Percentiles rank a stretch among this genome's conserved stretches.
Evolutionary conservation across 2,113 vertebrate genomes (phyloP).

Genomic region (Callaeas wilsoni): DNA sequence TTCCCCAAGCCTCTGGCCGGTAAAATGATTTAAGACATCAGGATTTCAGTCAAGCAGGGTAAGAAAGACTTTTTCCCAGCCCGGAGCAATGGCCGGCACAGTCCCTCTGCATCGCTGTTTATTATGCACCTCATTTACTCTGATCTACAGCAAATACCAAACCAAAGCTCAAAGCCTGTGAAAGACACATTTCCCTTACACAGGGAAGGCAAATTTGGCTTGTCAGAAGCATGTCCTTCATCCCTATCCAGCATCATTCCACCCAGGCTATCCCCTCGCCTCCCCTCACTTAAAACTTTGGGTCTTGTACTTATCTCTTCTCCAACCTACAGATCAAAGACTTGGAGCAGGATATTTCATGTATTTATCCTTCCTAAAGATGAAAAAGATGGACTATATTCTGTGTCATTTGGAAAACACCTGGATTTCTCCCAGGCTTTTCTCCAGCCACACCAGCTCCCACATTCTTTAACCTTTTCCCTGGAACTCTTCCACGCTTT

Average conservation of each 20-base stretch:
- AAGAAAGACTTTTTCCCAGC: background rate
- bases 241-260: background rate
- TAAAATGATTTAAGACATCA: background rate
- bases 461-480: background rate
- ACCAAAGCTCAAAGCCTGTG: background rate
- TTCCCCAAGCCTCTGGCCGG: background rate
- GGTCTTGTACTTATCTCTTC: background rate
- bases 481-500: background rate
- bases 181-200: background rate
- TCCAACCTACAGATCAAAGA: background rate
- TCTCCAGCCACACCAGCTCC: background rate
- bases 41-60: background rate
- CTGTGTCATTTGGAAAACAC: background rate
- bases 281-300: background rate
- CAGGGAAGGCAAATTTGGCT: rapidly evolving
- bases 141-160: background rate
- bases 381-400: background rate
- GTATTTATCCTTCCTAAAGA: background rate
- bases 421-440: background rate
- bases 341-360: background rate
- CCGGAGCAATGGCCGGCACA: background rate
- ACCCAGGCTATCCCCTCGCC: background rate
- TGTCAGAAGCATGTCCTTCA: rapidly evolving
- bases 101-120: background rate
- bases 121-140: background rate